Evolutionary conservation across 2,888 invertebrate genomes (phyloP).

Genomic region (Encarsia formosa): DNA sequence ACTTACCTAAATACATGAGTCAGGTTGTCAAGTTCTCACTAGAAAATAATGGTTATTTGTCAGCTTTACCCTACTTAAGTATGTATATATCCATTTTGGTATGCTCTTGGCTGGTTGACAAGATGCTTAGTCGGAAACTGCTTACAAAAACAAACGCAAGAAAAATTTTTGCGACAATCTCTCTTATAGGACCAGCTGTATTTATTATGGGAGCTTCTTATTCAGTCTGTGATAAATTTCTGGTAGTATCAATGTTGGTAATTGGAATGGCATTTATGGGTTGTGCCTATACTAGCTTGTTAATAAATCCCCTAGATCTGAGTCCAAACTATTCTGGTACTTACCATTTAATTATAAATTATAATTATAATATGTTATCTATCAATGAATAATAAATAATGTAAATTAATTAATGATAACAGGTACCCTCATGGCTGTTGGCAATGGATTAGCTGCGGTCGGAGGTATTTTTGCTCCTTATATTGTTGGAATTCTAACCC

Average conservation of each 20-base stretch:
- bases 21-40: conserved; percentile 49
- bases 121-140: conserved; percentile 41
- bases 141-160: conserved; percentile 49
- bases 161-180: conserved; percentile 52
- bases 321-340: conserved; percentile 53
- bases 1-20: conserved; percentile 51
- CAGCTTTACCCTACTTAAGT: conserved; percentile 50
- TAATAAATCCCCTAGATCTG: conserved; percentile 52
- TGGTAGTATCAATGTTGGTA: conserved; percentile 50
- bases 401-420: too few species aligned
- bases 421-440: conserved; percentile 53
- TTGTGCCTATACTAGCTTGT: conserved; percentile 53
- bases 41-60: conserved; percentile 48
- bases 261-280: conserved; percentile 53
- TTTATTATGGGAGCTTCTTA: conserved; percentile 48
- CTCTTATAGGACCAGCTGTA: conserved; percentile 47
- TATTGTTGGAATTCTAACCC: conserved; percentile 63
- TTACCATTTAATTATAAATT: too few species aligned
- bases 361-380: too few species aligned
- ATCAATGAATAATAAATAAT: too few species aligned
- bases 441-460: conserved; percentile 64
- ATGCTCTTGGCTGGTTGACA: conserved; percentile 49
- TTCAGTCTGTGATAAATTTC: conserved; percentile 47
- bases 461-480: conserved; percentile 68
- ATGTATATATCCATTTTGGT: conserved; percentile 50